Evolutionary conservation across 2,888 invertebrate genomes (phyloP), one percentile per base, ranked within the genome.

Genomic region (Axea sp.): DNA sequence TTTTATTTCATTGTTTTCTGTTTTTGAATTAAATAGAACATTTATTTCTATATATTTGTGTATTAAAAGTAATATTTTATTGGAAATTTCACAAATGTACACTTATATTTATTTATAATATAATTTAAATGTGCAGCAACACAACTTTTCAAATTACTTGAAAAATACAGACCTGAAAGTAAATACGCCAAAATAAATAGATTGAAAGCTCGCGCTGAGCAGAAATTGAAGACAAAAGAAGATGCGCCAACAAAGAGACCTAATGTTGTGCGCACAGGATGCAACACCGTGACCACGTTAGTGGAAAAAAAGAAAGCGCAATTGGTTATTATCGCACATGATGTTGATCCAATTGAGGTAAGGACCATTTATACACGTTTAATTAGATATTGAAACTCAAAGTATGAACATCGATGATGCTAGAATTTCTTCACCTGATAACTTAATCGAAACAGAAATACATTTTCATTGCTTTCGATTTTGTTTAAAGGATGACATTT

Each of bases 271-370:
- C 92, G 95, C 59, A 93, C 95, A 78, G 98, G 98, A 68, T 93
- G 95, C 83, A 97, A 97, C 90, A 95, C 95, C 2, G 96, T 98
- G 45, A 97, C 96, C 76, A 95, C 95, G 81, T 91, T 99, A 78
- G 93, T 99, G 3, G 99, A 99, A 89, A 97, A 98, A 90, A 99
- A 99, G 90, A 98, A 98, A 90, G 99, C 99, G 26, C 96, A 97
- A 88, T 47, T 91, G 76, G 99, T 99, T 9, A 94, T 98, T 81
- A 98, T 99, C 84, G 97, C 99, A 55, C 98, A 98, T 86, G 98
- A 99, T 91, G 98, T 99, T 24, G 99, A 99, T 88, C 99, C 99
- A 24, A 93, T 99, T 88, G 99, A 99, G 93, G 97, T 97, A 84
- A 88, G 19, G n/a, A n/a, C n/a, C n/a, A n/a, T n/a, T n/a, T n/a